Evolutionary conservation across 2,888 invertebrate genomes (phyloP), one percentile per base, ranked within the genome.

Genomic region (Penaeus monodon): DNA sequence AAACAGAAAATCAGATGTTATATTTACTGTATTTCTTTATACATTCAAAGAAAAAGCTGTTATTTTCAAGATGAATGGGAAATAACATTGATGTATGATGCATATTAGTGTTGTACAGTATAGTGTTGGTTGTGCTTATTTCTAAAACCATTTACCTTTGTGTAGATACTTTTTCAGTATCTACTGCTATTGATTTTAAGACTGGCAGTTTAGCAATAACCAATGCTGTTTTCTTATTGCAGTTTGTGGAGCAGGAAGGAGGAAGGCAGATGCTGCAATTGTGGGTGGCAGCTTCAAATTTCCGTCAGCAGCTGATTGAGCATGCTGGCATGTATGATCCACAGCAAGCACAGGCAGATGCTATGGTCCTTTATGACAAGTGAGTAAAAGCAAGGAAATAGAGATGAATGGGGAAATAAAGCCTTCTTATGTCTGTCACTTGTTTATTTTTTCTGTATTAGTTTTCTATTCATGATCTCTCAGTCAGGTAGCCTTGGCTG

Each of bases 281-380:
- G 93, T 95, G 97, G 95, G 95, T 98, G 93, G 96, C 97, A 27
- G 96, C 96, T 0, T 96, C 96, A 90, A 97, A 97, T 93, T 98
- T 97, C 92, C 95, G 96, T 91, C 95, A 96, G 91, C 96, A 96
- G 92, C 92, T 96, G 90, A 91, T 92, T 80, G 93, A 93, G 44
- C 94, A 94, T 91, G 93, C 93, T 89, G 94, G 93, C 81, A 93
- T 93, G 88, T 93, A 94, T 89, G 95, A 95, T 92, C 93, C 94
- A 66, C 93, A 94, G n/a, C 95, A 96, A 92, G 96, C 96, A 73
- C 97, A 97, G 93, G 95, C 95, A 85, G 99, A 99, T 94, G 98
- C 99, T 89, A 96, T 99, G 94, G 95, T 98, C 91, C 95, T 99
- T 81, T 99, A 99, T 93, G 98, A 99, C 91, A 98, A 97, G 94